Percentiles rank a stretch among this genome's conserved stretches.
phyloP scores from a whole-genome alignment of 2,113 vertebrate species.

The Chascanopsetta lugubris region DNA sequence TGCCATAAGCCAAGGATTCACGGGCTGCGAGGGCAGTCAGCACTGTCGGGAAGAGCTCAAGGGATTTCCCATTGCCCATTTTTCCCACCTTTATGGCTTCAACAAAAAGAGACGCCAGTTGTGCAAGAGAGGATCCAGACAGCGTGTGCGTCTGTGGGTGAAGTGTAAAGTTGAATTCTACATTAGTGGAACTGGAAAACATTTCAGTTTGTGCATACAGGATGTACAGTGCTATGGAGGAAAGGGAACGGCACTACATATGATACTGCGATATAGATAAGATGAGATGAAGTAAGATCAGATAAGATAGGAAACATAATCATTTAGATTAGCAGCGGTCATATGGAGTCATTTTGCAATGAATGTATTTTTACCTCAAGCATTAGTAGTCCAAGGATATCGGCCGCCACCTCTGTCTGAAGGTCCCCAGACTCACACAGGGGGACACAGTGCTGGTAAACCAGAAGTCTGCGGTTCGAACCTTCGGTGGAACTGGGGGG shows the following conservation, averaged over 20 bases:
- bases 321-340: too few relatives aligned
- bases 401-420: slow-evolving; percentile 85
- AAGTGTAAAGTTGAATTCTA: slow-evolving; percentile 9
- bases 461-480: slow-evolving; percentile 81
- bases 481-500: slow-evolving; percentile 82
- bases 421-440: slow-evolving; percentile 94
- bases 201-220: neutral
- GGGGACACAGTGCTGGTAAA: slow-evolving; percentile 88
- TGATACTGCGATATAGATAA: too few relatives aligned
- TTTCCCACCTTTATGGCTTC: slow-evolving; percentile 85
- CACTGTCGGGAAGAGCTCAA: slow-evolving; percentile 92
- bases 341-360: neutral
- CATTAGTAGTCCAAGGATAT: slow-evolving; percentile 94
- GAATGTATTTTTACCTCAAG: slow-evolving; percentile 84
- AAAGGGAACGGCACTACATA: too few relatives aligned
- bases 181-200: slow-evolving; percentile 3
- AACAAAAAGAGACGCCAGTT: slow-evolving; percentile 87
- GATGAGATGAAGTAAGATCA: too few relatives aligned
- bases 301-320: too few relatives aligned
- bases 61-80: slow-evolving; percentile 88
- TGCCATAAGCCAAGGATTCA: slow-evolving; percentile 86
- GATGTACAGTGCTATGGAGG: neutral
- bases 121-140: slow-evolving; percentile 80
- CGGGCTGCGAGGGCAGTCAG: slow-evolving; percentile 87
- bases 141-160: slow-evolving; percentile 84